Percentiles rank a stretch among this genome's conserved stretches.
Conservation (phyloP, 2,888 invertebrate species). For the Hylaea fasciaria region DNA sequence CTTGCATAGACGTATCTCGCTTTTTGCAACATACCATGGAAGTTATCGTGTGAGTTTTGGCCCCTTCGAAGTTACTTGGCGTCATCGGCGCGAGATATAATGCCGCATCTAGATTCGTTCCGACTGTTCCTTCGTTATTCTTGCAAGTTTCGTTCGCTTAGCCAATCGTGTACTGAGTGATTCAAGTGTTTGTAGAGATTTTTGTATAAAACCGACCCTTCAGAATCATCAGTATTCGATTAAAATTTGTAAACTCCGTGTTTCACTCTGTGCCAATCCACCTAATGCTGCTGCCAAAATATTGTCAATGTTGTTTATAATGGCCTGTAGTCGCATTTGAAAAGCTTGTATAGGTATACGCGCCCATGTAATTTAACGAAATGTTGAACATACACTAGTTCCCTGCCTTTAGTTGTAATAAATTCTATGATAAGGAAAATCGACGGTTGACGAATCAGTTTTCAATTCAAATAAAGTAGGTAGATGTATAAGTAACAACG, state of each 20-base stretch:
- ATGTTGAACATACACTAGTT: constrained; percentile 14
- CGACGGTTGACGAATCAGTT: constrained; percentile 15
- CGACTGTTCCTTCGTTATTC: constrained; percentile 13
- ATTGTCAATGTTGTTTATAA: constrained; percentile 33
- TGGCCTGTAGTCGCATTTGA: constrained; percentile 32
- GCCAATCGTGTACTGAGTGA: neutral
- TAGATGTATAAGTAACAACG: constrained; percentile 17
- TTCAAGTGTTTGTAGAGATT: neutral
- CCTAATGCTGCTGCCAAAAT: constrained; percentile 42
- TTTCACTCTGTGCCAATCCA: constrained; percentile 17
- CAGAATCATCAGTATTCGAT: constrained; percentile 6
- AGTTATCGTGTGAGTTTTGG: too few species aligned
- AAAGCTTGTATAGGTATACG: constrained; percentile 26
- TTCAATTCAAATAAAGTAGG: constrained; percentile 20
- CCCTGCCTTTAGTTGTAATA: constrained; percentile 32
- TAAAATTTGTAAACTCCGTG: constrained; percentile 15
- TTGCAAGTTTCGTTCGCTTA: constrained; percentile 1
- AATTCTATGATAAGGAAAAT: constrained; percentile 10
- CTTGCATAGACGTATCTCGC: too few species aligned
- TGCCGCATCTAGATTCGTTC: neutral
- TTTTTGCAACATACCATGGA: too few species aligned
- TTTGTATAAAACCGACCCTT: neutral
- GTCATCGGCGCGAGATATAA: too few species aligned
- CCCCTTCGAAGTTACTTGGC: too few species aligned
- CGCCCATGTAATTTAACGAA: constrained; percentile 13